phyloP scores from a whole-genome alignment of 2,888 invertebrate species.

The Brenthis hecate region DNA sequence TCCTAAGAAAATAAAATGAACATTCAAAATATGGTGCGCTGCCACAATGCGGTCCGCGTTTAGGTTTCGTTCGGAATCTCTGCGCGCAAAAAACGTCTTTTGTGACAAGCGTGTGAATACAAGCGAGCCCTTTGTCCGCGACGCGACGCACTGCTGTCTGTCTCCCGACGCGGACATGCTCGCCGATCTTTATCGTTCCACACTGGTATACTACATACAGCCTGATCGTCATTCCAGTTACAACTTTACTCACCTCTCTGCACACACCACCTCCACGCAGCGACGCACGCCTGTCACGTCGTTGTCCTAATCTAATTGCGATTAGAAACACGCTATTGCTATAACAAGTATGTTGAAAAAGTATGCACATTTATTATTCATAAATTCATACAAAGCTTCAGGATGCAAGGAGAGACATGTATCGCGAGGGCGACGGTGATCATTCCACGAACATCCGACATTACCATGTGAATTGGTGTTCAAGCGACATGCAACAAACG shows the following conservation, averaged over 20 bases:
- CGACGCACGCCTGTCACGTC: too few species aligned
- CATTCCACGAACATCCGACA: slow-evolving; percentile 52
- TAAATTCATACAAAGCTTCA: background rate
- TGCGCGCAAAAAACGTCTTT: slow-evolving; percentile 65
- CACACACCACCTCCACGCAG: too few species aligned
- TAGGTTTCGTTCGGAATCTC: slow-evolving; percentile 65
- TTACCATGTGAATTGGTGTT: slow-evolving; percentile 63
- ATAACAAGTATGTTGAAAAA: too few species aligned
- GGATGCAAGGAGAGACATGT: background rate
- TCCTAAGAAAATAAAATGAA: slow-evolving; percentile 40
- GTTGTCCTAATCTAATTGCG: too few species aligned
- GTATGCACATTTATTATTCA: slow-evolving; percentile 39
- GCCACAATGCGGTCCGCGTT: slow-evolving; percentile 70
- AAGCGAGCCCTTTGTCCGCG: slow-evolving; percentile 59
- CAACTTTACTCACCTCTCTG: too few species aligned
- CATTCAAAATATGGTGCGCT: slow-evolving; percentile 52
- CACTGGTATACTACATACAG: slow-evolving; percentile 39
- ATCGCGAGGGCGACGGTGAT: slow-evolving; percentile 24
- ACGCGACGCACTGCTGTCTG: slow-evolving; percentile 35
- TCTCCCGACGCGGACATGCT: too few species aligned
- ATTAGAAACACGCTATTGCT: too few species aligned
- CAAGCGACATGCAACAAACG: slow-evolving; percentile 47
- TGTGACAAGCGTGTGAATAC: slow-evolving; percentile 74
- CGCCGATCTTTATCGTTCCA: slow-evolving; percentile 57
- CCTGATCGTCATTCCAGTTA: too few species aligned